These are phyloP conservation scores for Acronicta alni DNA, from an alignment of 2,888 invertebrate genomes.

Conservation along the genomic window DNA sequence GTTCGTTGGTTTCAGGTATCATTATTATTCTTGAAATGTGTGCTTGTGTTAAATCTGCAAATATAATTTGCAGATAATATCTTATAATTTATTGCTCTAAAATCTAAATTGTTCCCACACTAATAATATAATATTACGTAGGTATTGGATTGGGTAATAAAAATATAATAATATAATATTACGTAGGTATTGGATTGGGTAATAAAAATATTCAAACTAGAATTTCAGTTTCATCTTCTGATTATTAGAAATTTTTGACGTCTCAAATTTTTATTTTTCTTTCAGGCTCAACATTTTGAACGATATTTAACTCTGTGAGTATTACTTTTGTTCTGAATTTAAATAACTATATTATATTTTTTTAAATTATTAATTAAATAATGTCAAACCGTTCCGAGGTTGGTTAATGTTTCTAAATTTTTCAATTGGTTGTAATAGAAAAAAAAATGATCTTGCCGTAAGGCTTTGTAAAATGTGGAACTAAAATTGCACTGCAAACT, in stretches of 20 bases:
- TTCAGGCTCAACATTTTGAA: constrained; percentile 86
- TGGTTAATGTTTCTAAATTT: too few species aligned
- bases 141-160: too few species aligned
- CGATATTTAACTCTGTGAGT: constrained; percentile 88
- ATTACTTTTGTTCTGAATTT: constrained; percentile 16
- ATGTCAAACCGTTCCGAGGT: too few species aligned
- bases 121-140: constrained; percentile 13
- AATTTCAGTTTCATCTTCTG: constrained; percentile 13
- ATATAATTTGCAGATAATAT: constrained; percentile 30
- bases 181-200: too few species aligned
- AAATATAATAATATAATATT: constrained; percentile 14
- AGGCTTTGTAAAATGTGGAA: too few species aligned
- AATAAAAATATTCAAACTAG: constrained; percentile 3
- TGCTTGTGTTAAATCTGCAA: not conserved
- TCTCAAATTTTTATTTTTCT: constrained; percentile 40
- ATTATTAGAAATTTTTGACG: constrained; percentile 8
- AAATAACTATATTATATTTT: too few species aligned
- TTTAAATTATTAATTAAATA: too few species aligned
- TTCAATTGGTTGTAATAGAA: too few species aligned
- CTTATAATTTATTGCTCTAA: constrained; percentile 13
- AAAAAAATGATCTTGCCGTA: too few species aligned
- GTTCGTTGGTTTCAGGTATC: constrained; percentile 11
- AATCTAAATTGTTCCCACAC: constrained; percentile 10
- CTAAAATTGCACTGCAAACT: too few species aligned
- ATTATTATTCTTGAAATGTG: not conserved